Conservation (phyloP, 2,888 invertebrate genomes). For the Noctua janthe region DNA sequence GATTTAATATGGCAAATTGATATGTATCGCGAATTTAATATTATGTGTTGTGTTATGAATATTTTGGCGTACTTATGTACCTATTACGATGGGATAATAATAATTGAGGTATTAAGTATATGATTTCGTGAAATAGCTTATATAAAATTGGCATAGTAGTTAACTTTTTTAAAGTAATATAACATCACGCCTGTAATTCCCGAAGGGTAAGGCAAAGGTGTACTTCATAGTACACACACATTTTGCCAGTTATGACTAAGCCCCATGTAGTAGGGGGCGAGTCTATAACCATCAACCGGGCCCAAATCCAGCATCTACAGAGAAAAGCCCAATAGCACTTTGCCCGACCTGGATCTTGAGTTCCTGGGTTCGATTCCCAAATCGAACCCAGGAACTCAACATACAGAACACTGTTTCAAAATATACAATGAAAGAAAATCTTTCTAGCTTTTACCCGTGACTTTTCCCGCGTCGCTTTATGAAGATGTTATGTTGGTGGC, state of each 20-base stretch:
- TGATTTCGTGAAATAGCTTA: neutral
- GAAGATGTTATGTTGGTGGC: too few relatives aligned
- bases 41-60: constrained; percentile 8
- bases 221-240: neutral
- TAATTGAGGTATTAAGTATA: neutral
- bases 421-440: neutral
- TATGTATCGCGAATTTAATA: neutral
- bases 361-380: too few relatives aligned
- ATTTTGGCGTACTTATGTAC: neutral
- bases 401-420: neutral
- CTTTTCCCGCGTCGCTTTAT: too few relatives aligned
- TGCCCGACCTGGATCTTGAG: neutral
- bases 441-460: neutral
- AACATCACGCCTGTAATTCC: neutral
- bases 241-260: neutral
- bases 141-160: too few relatives aligned
- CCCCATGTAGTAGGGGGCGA: neutral
- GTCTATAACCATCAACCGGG: neutral
- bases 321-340: neutral
- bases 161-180: too few relatives aligned
- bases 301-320: neutral
- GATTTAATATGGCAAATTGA: constrained; percentile 15
- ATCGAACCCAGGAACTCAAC: neutral
- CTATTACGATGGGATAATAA: neutral
- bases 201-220: neutral